Evolutionary conservation across 2,888 invertebrate species (phyloP).

Genomic region (Melinopterus prodromus): DNA sequence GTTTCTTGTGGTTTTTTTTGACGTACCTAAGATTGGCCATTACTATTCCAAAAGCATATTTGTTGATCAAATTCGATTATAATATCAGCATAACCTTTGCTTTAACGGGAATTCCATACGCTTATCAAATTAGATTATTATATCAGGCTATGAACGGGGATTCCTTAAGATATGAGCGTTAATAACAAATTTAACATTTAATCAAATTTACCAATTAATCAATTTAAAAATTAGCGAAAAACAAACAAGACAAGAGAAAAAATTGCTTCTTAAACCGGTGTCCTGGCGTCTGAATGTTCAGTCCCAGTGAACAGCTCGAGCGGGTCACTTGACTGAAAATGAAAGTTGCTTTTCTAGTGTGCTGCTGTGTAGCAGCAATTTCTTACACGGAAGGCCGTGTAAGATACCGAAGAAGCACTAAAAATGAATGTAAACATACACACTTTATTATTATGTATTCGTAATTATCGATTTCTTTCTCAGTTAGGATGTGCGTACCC

Average conservation of each 20-base stretch:
- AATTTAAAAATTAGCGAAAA: neutral
- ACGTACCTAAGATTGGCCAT: too few relatives aligned
- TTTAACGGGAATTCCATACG: neutral
- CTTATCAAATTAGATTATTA: neutral
- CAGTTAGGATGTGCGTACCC: slow-evolving; percentile 81
- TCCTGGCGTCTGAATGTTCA: neutral
- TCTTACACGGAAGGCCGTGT: slow-evolving; percentile 35
- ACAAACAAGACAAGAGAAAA: neutral
- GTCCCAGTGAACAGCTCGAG: neutral
- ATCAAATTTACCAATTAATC: neutral
- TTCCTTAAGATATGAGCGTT: neutral
- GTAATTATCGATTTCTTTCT: slow-evolving; percentile 30
- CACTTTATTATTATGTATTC: slow-evolving; percentile 24
- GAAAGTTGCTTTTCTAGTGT: slow-evolving; percentile 28
- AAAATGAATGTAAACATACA: slow-evolving; percentile 42
- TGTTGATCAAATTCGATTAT: neutral
- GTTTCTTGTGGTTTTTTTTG: too few relatives aligned
- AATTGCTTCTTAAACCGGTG: neutral
- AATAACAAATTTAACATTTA: too few relatives aligned
- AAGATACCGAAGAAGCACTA: slow-evolving; percentile 38
- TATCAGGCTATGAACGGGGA: neutral
- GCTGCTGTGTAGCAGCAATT: slow-evolving; percentile 28
- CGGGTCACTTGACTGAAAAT: slow-evolving; percentile 24
- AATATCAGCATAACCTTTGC: neutral
- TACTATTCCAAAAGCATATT: neutral